phyloP scores from a whole-genome alignment of 2,797 vertebrate species.

The Typhlichthys subterraneus region DNA sequence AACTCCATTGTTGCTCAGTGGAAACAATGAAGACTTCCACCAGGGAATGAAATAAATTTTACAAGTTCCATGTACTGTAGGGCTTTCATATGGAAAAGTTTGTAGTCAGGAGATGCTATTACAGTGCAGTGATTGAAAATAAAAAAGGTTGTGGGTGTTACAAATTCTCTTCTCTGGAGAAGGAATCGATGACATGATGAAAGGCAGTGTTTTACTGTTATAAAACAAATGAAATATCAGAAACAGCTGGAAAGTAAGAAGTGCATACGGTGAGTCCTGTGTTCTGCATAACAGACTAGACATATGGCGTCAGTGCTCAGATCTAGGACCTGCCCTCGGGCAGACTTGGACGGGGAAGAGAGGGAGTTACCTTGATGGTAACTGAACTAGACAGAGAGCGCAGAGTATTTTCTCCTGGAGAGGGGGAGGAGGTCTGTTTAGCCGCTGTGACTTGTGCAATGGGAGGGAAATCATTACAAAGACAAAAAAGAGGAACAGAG shows the following conservation, averaged over 20 bases:
- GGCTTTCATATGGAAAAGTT: no score
- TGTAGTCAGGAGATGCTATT: no score
- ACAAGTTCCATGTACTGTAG: no score
- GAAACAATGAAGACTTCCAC: slow-evolving; percentile 15
- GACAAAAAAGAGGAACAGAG: no score
- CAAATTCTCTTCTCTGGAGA: slow-evolving; percentile 1
- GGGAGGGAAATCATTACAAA: background rate
- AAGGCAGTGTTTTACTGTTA: background rate
- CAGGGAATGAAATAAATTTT: no score
- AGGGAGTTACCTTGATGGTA: background rate
- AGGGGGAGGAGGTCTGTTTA: background rate
- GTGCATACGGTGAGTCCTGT: slow-evolving; percentile 1
- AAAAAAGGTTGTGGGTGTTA: slow-evolving; percentile 41
- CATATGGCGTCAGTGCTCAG: slow-evolving; percentile 8
- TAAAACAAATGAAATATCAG: background rate
- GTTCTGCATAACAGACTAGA: background rate
- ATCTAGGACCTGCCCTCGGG: slow-evolving; percentile 19
- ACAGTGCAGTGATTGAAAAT: slow-evolving; percentile 32
- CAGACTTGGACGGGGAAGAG: slow-evolving; percentile 26
- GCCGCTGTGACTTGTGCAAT: background rate
- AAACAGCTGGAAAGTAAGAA: background rate
- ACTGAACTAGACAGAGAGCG: background rate
- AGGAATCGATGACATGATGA: slow-evolving; percentile 3
- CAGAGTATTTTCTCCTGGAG: background rate
- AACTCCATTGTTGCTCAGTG: background rate